Evolutionary conservation across 2,113 vertebrate genomes (phyloP), one percentile per base, ranked within the genome.

Genomic region (Henicopernis longicauda): DNA sequence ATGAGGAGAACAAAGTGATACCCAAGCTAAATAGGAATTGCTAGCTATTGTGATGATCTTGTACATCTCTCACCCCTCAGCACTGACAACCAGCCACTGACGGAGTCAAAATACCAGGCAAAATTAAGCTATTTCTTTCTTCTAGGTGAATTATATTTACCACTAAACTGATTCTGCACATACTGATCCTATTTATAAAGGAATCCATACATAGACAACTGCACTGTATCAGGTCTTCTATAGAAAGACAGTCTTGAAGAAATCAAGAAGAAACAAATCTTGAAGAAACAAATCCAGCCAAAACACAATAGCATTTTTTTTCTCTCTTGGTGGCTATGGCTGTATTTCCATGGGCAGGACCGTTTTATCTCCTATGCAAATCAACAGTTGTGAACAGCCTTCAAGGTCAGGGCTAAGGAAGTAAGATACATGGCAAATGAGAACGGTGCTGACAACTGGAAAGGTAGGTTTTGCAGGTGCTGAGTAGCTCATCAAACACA

Each of bases 391-490:
- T 16, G 54, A 65, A 61, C 72, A 78, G 45, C 17, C 66, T 89
- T 94, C 93, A 96, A 97, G 97, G 96, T 97, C 97, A 95, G 74
- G 26, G 57, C 31, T 58, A 89, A 89, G 76, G 58, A 90, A 93
- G 82, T 88, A 94, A 92, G 97, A 97, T 54, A 89, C 85, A 93
- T 47, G 71, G 83, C 63, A 84, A 95, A 89, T 50, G 77, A 81
- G 79, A 90, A 74, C 13, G 7, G 45, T 58, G 61, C 61, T 84
- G 91, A 95, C 79, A 62, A 90, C 78, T 59, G 89, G 90, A 94
- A 89, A 90, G 86, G 78, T 2, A 21, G 73, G 25, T 67, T 93
- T 91, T 88, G 65, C 93, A 92, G 83, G 82, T 73, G 65, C 66
- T 2, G 55, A 86, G 50, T 18, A 42, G n/a, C 84, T 88, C 96